Conservation (phyloP, 2,797 vertebrate species). For the Gila robusta region DNA sequence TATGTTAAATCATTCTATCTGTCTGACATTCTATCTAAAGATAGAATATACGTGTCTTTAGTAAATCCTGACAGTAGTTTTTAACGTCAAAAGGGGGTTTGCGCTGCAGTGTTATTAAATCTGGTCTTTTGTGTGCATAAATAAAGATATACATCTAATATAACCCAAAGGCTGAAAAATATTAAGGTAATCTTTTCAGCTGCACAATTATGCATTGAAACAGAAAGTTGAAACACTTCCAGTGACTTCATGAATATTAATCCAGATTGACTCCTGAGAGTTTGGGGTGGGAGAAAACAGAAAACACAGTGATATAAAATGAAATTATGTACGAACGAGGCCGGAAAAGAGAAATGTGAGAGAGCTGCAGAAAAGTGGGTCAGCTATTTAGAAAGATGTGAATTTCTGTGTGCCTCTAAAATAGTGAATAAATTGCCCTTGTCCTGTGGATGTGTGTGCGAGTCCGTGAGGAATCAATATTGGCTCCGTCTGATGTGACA, state of each 20-base stretch:
- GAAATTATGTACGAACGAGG: conserved; percentile 48
- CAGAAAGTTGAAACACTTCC: conserved; percentile 7
- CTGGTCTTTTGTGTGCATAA: not conserved
- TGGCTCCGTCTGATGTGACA: conserved; percentile 74
- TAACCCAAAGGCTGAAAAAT: not conserved
- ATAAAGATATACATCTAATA: not conserved
- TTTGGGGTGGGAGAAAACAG: not conserved
- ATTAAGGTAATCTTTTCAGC: not conserved
- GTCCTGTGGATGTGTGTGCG: conserved; percentile 73
- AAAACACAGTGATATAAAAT: conserved; percentile 12
- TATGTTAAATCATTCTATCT: no score
- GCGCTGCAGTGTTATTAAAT: no score
- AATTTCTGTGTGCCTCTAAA: conserved; percentile 60
- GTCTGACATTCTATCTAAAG: no score
- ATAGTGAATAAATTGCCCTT: conserved; percentile 78
- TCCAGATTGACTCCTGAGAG: conserved; percentile 1
- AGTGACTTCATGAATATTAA: conserved; percentile 32
- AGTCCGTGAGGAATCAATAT: conserved; percentile 80
- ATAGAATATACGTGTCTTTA: no score
- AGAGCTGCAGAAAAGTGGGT: conserved; percentile 67
- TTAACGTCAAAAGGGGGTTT: no score
- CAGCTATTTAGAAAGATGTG: conserved; percentile 80
- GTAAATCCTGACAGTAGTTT: no score
- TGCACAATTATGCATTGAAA: not conserved
- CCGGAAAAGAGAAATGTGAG: conserved; percentile 19